Percentiles rank a stretch among this genome's conserved stretches.
phyloP scores from a whole-genome alignment of 2,888 invertebrate species.

The Nasonovia ribisnigri region DNA sequence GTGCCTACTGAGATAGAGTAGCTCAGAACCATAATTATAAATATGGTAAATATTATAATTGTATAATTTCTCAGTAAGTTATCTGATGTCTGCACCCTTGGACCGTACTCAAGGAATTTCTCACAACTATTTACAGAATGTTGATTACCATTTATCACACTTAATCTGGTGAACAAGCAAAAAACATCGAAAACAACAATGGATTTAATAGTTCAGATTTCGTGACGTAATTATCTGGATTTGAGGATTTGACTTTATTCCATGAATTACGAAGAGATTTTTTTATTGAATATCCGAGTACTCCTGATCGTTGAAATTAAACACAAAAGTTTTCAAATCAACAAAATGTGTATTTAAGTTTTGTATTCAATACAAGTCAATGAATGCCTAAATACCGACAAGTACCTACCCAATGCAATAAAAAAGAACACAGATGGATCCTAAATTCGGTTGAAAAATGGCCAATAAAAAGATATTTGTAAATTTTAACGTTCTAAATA shows the following conservation, averaged over 20 bases:
- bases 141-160: neutral
- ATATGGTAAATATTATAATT: neutral
- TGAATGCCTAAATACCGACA: neutral
- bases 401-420: neutral
- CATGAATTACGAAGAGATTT: neutral
- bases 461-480: neutral
- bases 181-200: neutral
- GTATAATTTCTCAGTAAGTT: neutral
- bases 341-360: neutral
- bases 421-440: neutral
- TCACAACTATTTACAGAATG: neutral
- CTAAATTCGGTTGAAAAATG: neutral
- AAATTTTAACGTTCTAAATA: neutral
- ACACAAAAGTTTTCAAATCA: neutral
- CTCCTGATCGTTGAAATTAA: neutral
- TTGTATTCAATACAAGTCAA: neutral
- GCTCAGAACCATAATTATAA: neutral
- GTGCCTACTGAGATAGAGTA: neutral
- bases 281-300: neutral
- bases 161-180: neutral
- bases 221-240: neutral
- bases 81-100: neutral
- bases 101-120: neutral
- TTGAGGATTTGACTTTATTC: neutral
- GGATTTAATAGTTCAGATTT: constrained; percentile 1